Evolutionary conservation across 35 echinoderm and acorn worm genomes (phyloP), one percentile per base, ranked within the genome.

Genomic region (Patiria miniata): DNA sequence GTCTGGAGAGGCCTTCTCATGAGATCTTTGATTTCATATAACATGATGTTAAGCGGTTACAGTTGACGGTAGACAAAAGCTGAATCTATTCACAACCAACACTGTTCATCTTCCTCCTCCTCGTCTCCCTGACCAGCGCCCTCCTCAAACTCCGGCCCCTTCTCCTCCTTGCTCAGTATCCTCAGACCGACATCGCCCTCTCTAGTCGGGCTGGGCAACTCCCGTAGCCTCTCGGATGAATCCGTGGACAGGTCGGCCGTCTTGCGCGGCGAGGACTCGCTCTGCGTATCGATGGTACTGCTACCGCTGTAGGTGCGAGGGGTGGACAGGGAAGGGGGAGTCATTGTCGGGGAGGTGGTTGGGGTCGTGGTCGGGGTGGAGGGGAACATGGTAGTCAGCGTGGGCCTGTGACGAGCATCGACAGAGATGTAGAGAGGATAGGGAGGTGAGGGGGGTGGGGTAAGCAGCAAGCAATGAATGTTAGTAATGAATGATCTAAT

Each of bases 281-380:
- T 95, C 8, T 37, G 55, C 34, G 93, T 95, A 37, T 95, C 93
- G 14, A 95, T 44, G 77, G 93, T 95, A 50, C 93, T 95, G 89
- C 93, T 95, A 21, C 93, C 93, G 36, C 93, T 95, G 85, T 95
- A 95, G 73, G 93, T 88, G 79, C 69, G 93, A 82, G 93, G 93
- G 37, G 93, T 85, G 93, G 93, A 95, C 36, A 95, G 79, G 90
- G 93, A 95, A 56, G 77, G 93, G 83, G 90, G 83, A 85, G 83
- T 89, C 87, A 89, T 81, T 21, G 87, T 89, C 1, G 87, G 87
- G 77, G 87, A 89, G 9, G 87, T 89, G 29, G 87, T 89, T 28
- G 88, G 90, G 78, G 93, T 95, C 29, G 89, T 82, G 55, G 90
- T 90, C 38, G 93, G 93, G 39, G 93, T 95, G 58, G 84, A 83